These are phyloP conservation scores for Tanaodytes sp. DNA, from an alignment of 2,888 invertebrate genomes.

Conservation along the genomic window DNA sequence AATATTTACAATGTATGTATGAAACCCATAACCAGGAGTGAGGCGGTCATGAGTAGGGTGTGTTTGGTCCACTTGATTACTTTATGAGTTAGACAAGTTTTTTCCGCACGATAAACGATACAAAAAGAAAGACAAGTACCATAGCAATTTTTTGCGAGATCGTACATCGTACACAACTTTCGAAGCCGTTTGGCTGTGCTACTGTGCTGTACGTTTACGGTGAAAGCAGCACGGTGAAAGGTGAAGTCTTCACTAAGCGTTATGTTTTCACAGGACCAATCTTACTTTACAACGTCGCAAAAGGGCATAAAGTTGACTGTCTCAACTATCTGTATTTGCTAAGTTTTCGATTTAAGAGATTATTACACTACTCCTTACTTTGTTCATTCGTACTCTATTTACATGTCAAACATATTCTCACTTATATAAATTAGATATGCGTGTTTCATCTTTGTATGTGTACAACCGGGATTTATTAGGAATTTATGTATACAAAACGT, in stretches of 20 bases:
- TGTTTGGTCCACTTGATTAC: slow-evolving; percentile 26
- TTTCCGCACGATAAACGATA: slow-evolving; percentile 30
- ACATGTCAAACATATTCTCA: no score
- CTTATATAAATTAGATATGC: no score
- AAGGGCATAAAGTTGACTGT: slow-evolving; percentile 26
- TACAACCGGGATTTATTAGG: no score
- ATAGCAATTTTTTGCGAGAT: slow-evolving; percentile 41
- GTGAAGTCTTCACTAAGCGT: slow-evolving; percentile 51
- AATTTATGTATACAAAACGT: no score
- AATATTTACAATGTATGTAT: not conserved
- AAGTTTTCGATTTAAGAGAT: slow-evolving; percentile 2
- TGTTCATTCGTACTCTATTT: no score
- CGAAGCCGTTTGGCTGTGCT: slow-evolving; percentile 46
- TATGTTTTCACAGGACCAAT: slow-evolving; percentile 43
- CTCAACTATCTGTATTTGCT: slow-evolving; percentile 16
- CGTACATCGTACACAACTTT: slow-evolving; percentile 46
- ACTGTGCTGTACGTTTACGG: slow-evolving; percentile 43
- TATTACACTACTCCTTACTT: not conserved
- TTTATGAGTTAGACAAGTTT: slow-evolving; percentile 45
- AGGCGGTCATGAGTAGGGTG: slow-evolving; percentile 20
- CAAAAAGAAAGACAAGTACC: slow-evolving; percentile 25
- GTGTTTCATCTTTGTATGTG: no score
- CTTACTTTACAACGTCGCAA: slow-evolving; percentile 27
- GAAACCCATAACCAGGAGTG: not conserved
- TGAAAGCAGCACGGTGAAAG: slow-evolving; percentile 58